Conservation (phyloP, 2,113 vertebrate species). For the Hystrix brachyura region DNA sequence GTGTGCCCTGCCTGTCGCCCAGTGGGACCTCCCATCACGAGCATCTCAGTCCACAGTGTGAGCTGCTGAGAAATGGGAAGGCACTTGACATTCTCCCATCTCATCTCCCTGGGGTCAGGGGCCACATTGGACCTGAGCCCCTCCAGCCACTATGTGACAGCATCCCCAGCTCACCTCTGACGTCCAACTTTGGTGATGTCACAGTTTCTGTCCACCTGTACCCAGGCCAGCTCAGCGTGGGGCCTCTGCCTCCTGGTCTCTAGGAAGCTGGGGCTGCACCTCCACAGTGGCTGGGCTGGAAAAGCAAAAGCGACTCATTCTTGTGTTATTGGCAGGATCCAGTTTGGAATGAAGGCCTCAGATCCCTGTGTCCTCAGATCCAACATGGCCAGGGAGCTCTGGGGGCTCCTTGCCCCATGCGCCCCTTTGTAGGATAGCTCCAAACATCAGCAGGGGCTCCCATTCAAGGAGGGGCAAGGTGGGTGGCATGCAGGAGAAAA, state of each 20-base stretch:
- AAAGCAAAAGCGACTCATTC: not conserved
- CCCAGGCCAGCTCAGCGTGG: not conserved
- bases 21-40: not conserved
- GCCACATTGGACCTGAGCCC: not conserved
- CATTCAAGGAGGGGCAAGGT: too few species aligned
- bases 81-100: not conserved
- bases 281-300: rapidly evolving
- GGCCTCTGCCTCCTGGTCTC: not conserved
- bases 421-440: not conserved
- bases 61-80: not conserved
- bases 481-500: not conserved
- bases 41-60: not conserved
- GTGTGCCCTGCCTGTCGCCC: not conserved
- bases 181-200: not conserved
- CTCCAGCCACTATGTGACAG: not conserved
- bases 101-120: not conserved
- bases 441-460: not conserved
- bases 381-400: not conserved
- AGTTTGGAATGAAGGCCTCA: not conserved
- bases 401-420: not conserved
- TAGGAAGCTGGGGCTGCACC: not conserved
- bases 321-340: not conserved
- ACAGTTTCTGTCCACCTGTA: not conserved
- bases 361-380: not conserved
- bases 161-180: not conserved